phyloP scores from a whole-genome alignment of 2,797 vertebrate genomes.

The Cichlasoma orientale region DNA sequence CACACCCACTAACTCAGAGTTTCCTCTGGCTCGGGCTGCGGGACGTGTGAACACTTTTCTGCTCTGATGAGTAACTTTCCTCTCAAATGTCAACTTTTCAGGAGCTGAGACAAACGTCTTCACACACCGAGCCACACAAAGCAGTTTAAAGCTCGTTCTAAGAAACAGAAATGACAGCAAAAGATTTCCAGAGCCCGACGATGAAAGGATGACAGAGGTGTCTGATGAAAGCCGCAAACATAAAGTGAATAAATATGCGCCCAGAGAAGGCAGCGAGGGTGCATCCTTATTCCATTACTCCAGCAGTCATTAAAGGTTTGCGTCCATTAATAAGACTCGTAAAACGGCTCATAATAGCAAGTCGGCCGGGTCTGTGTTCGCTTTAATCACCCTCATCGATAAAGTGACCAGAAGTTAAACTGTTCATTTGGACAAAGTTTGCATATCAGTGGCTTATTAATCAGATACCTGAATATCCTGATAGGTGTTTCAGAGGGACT shows the following conservation, averaged over 20 bases:
- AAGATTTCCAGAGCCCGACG: not conserved
- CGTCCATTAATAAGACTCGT: conserved; percentile 21
- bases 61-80: not conserved
- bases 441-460: not conserved
- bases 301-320: not conserved
- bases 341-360: conserved; percentile 1
- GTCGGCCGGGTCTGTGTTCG: not conserved
- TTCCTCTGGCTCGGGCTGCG: not conserved
- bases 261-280: not conserved
- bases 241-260: not conserved
- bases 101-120: not conserved
- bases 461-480: not conserved
- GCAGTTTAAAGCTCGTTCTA: not conserved
- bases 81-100: not conserved
- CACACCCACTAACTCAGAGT: not conserved
- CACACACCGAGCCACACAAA: not conserved
- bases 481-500: not conserved
- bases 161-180: not conserved
- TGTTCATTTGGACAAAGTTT: not conserved
- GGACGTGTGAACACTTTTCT: not conserved
- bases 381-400: conserved; percentile 21
- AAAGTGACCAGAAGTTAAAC: not conserved
- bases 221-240: not conserved
- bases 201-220: not conserved
- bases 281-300: not conserved